Evolutionary conservation across 92 coral and sea anemone species (phyloP), one percentile per base, ranked within the genome.

Genomic region (Porites rus): DNA sequence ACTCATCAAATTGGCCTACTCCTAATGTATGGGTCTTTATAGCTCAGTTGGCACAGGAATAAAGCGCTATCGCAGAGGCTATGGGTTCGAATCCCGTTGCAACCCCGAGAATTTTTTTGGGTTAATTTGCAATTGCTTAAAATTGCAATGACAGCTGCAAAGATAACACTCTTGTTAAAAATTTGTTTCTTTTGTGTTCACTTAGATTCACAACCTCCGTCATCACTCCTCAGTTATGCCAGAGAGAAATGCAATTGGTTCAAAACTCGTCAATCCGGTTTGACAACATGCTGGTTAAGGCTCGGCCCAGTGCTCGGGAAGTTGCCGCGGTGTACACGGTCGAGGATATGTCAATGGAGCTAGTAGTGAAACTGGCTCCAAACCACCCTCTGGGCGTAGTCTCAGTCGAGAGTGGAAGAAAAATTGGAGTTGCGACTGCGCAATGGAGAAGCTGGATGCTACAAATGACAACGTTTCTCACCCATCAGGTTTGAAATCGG

Each of bases 361-460:
- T 97, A 22, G 98, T 97, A n/a, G 98, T 97, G n/a, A 93, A 96
- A 73, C 86, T 95, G 68, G 94, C 98, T 25, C 82, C 89, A 77
- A 97, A 96, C 89, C 97, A 97, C 82, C 99, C 99, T 17, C 90
- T 97, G 86, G 99, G 99, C 31, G 93, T 90, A 24, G 96, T 97
- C 80, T 93, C 95, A 31, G 99, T 97, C 0, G 98, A 92, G 58
- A 89, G 98, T 73, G 98, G 99, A 24, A 96, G 89, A 78, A 95
- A 94, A 69, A 93, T 97, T 4, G 99, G 99, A 0, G 98, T 97
- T 69, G 91, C 96, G 8, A 80, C 90, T 2, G 90, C 95, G 13
- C 99, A 97, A 78, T 97, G 99, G 99, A 82, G 99, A 38, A 91
- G 98, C 82, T 97, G 99, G 99, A 95, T 97, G 92, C 80, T 97